Evolutionary conservation across 2,113 vertebrate genomes (phyloP).

Genomic region (Psammodynastes pulverulentus): DNA sequence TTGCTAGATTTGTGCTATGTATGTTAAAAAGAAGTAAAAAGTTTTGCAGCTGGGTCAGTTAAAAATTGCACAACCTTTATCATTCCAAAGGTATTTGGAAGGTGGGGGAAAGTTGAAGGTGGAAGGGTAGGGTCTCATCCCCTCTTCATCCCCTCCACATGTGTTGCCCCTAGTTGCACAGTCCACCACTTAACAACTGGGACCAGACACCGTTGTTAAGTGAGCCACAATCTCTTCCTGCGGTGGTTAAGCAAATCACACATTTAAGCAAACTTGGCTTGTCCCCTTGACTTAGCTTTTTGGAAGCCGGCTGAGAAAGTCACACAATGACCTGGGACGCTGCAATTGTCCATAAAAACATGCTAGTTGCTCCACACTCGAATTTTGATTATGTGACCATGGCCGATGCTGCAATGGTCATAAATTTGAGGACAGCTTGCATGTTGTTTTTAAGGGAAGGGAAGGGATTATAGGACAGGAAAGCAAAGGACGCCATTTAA

Average conservation of each 20-base stretch:
- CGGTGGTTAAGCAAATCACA: not conserved
- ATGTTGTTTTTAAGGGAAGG: not conserved
- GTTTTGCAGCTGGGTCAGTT: constrained; percentile 39
- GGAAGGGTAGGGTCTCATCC: not conserved
- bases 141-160: not conserved
- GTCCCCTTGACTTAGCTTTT: not conserved
- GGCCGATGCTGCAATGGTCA: no score
- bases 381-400: not conserved
- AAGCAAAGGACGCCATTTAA: not conserved
- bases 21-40: constrained; percentile 46
- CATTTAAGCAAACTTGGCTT: not conserved
- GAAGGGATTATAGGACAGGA: not conserved
- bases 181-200: not conserved
- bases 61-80: constrained; percentile 42
- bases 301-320: not conserved
- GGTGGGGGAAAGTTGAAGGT: constrained; percentile 7
- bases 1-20: constrained; percentile 1
- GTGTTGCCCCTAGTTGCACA: not conserved
- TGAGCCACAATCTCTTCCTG: not conserved
- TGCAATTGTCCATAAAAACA: no score
- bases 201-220: not conserved
- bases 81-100: constrained; percentile 50
- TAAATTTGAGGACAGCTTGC: not conserved
- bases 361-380: not conserved
- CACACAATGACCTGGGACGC: not conserved